Conservation (phyloP, 2,888 invertebrate genomes). For the Phlogophora meticulosa region DNA sequence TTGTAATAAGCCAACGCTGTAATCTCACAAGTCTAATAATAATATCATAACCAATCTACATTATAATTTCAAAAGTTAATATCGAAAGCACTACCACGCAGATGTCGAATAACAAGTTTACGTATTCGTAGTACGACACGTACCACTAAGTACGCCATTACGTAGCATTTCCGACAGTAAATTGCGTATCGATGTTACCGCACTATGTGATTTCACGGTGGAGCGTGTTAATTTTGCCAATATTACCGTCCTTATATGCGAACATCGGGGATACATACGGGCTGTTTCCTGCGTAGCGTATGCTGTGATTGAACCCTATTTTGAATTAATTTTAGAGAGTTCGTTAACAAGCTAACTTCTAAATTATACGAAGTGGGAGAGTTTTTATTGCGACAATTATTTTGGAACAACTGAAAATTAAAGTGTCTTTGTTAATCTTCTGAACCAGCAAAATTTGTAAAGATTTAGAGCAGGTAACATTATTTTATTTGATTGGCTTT, state of each 20-base stretch:
- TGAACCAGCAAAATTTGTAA: neutral
- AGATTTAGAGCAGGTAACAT: too few relatives aligned
- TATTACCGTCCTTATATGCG: constrained; percentile 66
- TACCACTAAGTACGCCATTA: constrained; percentile 70
- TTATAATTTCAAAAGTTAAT: constrained; percentile 59
- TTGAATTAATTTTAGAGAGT: constrained; percentile 34
- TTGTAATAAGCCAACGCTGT: constrained; percentile 4
- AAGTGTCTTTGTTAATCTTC: neutral
- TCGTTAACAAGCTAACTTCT: constrained; percentile 27
- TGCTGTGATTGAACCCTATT: constrained; percentile 46
- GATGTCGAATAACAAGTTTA: constrained; percentile 66
- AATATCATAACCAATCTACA: constrained; percentile 44
- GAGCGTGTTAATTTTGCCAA: constrained; percentile 79
- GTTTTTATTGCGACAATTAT: neutral
- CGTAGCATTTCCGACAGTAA: constrained; percentile 68
- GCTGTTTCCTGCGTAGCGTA: constrained; percentile 52
- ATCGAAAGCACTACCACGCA: constrained; percentile 46
- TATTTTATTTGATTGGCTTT: too few relatives aligned
- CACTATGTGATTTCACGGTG: constrained; percentile 77
- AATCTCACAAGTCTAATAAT: constrained; percentile 31
- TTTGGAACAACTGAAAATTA: neutral
- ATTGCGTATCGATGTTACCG: constrained; percentile 81
- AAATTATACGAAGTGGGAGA: neutral
- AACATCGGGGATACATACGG: constrained; percentile 36
- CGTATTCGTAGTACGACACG: constrained; percentile 67